phyloP scores from a whole-genome alignment of 1,140 invertebrate genomes.

The Zaprionus nigranus region DNA sequence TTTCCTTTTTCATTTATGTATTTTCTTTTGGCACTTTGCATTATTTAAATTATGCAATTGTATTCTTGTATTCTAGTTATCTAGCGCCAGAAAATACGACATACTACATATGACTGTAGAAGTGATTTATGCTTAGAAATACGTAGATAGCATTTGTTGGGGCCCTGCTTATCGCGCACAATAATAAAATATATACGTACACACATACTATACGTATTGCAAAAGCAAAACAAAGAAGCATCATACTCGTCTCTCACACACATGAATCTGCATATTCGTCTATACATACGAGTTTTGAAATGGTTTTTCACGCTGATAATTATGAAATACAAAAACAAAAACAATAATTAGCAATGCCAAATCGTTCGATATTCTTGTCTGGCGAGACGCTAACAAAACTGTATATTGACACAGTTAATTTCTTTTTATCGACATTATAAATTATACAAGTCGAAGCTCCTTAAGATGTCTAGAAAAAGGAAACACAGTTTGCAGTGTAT shows the following conservation, averaged over 20 bases:
- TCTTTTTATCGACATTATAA: constrained; percentile 13
- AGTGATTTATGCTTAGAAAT: constrained; percentile 38
- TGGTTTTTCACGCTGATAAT: constrained; percentile 58
- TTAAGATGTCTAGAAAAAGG: background rate
- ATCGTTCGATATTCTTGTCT: constrained; percentile 35
- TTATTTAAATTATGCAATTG: constrained; percentile 40
- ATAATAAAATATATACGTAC: constrained; percentile 40
- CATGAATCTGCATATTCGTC: constrained; percentile 10
- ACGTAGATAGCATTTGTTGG: constrained; percentile 43
- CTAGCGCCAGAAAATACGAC: background rate
- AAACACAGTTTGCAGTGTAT: background rate
- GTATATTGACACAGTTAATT: constrained; percentile 21
- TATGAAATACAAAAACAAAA: constrained; percentile 10
- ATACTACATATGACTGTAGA: constrained; percentile 14
- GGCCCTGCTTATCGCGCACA: constrained; percentile 29
- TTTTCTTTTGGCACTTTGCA: constrained; percentile 7
- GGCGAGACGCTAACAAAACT: constrained; percentile 8
- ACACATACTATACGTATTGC: constrained; percentile 17
- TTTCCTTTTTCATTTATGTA: constrained; percentile 1
- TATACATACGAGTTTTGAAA: constrained; percentile 18
- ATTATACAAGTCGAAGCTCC: constrained; percentile 6
- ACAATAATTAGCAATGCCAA: constrained; percentile 38
- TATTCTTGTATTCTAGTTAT: constrained; percentile 2
- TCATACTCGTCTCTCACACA: constrained; percentile 24
- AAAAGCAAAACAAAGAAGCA: constrained; percentile 60